These are phyloP conservation scores for Hydrotaea diabolus DNA, from an alignment of 2,888 invertebrate species.

Conservation along the genomic window DNA sequence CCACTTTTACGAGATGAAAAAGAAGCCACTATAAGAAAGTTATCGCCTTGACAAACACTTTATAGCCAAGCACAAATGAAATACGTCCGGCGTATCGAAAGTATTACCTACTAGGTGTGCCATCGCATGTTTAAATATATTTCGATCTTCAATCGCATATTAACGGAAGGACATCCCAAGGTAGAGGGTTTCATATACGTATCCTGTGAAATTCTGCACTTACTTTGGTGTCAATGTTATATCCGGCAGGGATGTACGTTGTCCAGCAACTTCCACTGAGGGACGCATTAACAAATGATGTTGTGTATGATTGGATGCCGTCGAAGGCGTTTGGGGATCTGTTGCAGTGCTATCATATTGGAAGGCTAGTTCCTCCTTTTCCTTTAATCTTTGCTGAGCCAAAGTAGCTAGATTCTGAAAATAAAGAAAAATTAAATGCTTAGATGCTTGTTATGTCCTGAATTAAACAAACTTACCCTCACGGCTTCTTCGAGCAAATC, in stretches of 20 bases:
- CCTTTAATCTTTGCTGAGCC: constrained; percentile 91
- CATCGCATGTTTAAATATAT: too few species aligned
- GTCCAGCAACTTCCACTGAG: constrained; percentile 81
- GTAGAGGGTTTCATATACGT: too few species aligned
- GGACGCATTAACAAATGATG: constrained; percentile 77
- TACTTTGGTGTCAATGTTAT: constrained; percentile 92
- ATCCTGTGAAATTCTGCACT: constrained; percentile 73
- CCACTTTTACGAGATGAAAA: too few species aligned
- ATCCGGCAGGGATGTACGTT: constrained; percentile 88
- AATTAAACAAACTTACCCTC: constrained; percentile 82
- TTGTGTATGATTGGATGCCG: constrained; percentile 51
- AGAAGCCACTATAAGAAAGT: too few species aligned
- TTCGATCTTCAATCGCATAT: too few species aligned
- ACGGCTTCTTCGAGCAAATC: constrained; percentile 88
- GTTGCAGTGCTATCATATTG: constrained; percentile 73
- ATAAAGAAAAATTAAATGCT: constrained; percentile 24
- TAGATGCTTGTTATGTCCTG: background rate
- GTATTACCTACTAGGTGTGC: too few species aligned
- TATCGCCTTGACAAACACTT: too few species aligned
- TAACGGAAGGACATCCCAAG: constrained; percentile 78
- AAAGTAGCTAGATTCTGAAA: constrained; percentile 87
- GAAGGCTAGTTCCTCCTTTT: constrained; percentile 80
- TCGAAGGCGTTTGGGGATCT: constrained; percentile 66
- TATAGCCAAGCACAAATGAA: too few species aligned
- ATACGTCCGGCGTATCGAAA: too few species aligned